phyloP scores from a whole-genome alignment of 1,140 invertebrate genomes.

The Papilio helenus region DNA sequence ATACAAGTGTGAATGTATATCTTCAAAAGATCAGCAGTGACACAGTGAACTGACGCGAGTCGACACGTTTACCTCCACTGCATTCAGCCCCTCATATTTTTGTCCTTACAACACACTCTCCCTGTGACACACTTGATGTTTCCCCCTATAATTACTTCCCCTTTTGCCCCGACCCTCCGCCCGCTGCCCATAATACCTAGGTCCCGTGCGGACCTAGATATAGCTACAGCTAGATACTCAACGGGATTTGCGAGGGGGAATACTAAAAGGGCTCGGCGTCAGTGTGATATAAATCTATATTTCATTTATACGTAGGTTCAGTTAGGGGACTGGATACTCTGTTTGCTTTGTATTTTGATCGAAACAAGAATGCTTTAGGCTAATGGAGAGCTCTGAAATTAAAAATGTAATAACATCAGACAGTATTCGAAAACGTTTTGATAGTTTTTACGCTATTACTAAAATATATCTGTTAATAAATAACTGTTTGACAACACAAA shows the following conservation, averaged over 20 bases:
- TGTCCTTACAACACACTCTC: constrained; percentile 79
- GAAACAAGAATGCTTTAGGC: constrained; percentile 52
- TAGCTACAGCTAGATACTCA: constrained; percentile 66
- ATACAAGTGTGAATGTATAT: constrained; percentile 50
- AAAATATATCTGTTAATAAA: background rate
- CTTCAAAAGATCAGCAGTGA: constrained; percentile 79
- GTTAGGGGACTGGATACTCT: constrained; percentile 56
- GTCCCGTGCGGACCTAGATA: constrained; percentile 68
- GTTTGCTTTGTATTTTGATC: constrained; percentile 61
- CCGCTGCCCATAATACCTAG: constrained; percentile 69
- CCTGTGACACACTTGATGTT: constrained; percentile 81
- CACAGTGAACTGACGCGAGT: constrained; percentile 79
- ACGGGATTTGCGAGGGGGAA: constrained; percentile 77
- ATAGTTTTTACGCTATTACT: background rate
- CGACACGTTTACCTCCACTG: constrained; percentile 79
- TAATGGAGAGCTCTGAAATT: constrained; percentile 33
- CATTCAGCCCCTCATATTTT: constrained; percentile 73
- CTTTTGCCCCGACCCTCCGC: constrained; percentile 57
- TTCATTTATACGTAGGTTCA: constrained; percentile 64
- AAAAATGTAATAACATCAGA: constrained; percentile 13
- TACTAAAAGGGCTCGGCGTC: constrained; percentile 74
- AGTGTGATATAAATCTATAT: constrained; percentile 75
- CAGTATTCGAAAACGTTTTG: background rate
- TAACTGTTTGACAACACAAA: too few species aligned
- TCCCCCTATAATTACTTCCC: constrained; percentile 78